Base-by-base conservation (phyloP, 2,797 vertebrate genomes). In the Cichlasoma orientale region DNA sequence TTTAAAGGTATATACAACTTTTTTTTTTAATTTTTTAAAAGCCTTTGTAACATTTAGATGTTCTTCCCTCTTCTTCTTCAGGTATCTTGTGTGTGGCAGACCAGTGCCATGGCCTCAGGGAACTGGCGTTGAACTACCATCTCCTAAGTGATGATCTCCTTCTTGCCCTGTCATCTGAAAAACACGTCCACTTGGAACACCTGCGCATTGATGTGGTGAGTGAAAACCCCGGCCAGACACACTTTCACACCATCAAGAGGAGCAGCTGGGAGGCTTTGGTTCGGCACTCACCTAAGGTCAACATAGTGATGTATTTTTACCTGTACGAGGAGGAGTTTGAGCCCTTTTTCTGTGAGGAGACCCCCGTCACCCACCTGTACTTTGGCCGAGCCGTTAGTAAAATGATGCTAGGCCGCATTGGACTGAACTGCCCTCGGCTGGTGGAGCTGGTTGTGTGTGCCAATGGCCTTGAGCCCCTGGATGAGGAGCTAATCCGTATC, bases 241-340 rank as follows among this genome's bases (percentile, higher is more conserved):
- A 97, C 82, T 99, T 99, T 86, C 97, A 98, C 92, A 93, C 95
- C 1, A 97, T 99, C 89, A 96, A 97, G 93, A 97, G 96, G 91
- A 98, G 96, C 96, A 98, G 98, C 94, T 99, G 98, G 98, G 97
- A 98, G 55, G 97, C 97, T 90, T 95, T 99, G 92, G 95, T 98
- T 83, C 96, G 88, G 85, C 98, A 99, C 89, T 99, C 98, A 10
- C 98, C 98, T 5, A 97, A 98, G 94, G 97, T 99, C 56, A 98
- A 97, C 89, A 92, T 99, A 76, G 97, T 99, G 50, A 98, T 99
- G 97, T 98, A 99, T 95, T 99, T 99, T 90, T 99, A 97, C 93
- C 95, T 98, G 75, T 97, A 98, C 0, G 97, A 98, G 90, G 97
- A 98, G 44, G 98, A 99, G 93, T 98, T 98, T 74, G 97, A 97